Percentiles rank a stretch among this genome's conserved stretches.
Conservation (phyloP, 2,113 vertebrate genomes). For the Semicossyphus pulcher region DNA sequence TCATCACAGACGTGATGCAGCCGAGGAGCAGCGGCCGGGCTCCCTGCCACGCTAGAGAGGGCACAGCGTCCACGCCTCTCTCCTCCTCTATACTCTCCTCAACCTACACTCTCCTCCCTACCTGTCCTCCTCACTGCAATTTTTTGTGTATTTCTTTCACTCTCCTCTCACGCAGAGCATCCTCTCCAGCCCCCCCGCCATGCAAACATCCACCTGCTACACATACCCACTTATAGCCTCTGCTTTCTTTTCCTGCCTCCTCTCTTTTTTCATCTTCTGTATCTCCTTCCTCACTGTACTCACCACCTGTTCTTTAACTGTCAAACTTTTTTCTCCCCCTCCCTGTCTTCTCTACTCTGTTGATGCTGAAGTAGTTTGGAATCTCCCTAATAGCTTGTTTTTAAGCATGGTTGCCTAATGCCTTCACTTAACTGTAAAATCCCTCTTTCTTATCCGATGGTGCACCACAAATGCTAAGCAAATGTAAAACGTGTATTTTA, state of each 20-base stretch:
- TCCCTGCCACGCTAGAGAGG: constrained; percentile 39
- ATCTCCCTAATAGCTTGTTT: too few species aligned
- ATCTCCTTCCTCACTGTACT: neutral
- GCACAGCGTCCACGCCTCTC: constrained; percentile 34
- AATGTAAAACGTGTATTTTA: too few species aligned
- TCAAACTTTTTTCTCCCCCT: constrained; percentile 8
- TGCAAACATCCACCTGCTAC: constrained; percentile 31
- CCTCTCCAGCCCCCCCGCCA: neutral
- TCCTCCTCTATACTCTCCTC: constrained; percentile 27
- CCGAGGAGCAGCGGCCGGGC: constrained; percentile 35
- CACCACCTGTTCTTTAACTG: constrained; percentile 25
- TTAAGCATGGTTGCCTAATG: constrained; percentile 9
- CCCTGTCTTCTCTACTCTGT: too few species aligned
- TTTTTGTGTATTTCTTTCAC: constrained; percentile 44
- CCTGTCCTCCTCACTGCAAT: constrained; percentile 37
- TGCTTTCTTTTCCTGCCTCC: neutral
- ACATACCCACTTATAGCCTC: constrained; percentile 8
- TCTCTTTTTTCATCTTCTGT: neutral
- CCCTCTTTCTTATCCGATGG: too few species aligned
- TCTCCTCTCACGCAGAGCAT: constrained; percentile 25
- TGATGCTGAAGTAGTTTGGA: too few species aligned
- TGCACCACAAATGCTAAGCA: too few species aligned
- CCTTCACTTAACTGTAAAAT: constrained; percentile 72
- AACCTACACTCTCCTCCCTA: constrained; percentile 36
- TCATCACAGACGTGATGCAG: constrained; percentile 63